Base-by-base conservation (phyloP, 2,888 invertebrate species). In the Lissocephala sabroskyi region DNA sequence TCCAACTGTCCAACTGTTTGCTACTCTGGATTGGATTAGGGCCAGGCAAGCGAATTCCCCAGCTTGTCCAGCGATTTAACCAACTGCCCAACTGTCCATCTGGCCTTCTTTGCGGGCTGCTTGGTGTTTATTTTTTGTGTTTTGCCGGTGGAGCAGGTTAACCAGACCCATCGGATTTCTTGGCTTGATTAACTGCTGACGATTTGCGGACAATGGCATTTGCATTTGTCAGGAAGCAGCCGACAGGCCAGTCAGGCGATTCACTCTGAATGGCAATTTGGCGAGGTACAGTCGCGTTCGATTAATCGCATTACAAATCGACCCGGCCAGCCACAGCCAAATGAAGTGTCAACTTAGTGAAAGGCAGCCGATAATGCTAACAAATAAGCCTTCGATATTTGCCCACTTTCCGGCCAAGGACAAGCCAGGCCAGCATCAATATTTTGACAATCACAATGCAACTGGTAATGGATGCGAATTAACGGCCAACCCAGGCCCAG, bases 291-390 rank as follows among this genome's bases (percentile, higher is more conserved):
- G n/a, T n/a, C n/a, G n/a, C n/a, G n/a, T n/a, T 40, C 58, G 60
- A 71, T 66, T 52, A 76, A 76, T 67, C 59, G 76, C 64, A 48
- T 55, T 59, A 59, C 45, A 29, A 37, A 45, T 45, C 29, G 30
- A 28, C 18, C 19, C 33, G 13, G 26, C n/a, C 18, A 30, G 4
- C 28, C 42, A 32, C 45, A 42, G 33, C 56, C 52, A 68, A 73
- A 79, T 67, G 73, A 78, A 71, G 78, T 82, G 81, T 79, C 81
- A 79, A 81, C 79, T 63, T 68, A 71, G 73, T 71, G 74, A 78
- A 80, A 80, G 76, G 74, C 36, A 41, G 41, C 16, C 18, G 49
- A 56, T 79, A 79, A 76, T 77, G 65, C 62, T 63, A 63, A 61
- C 56, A 66, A 76, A 76, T 79, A 53, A 51, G 47, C 29, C 4